Evolutionary conservation across 2,797 vertebrate species (phyloP), one percentile per base, ranked within the genome.

Genomic region (Lateolabrax maculatus): DNA sequence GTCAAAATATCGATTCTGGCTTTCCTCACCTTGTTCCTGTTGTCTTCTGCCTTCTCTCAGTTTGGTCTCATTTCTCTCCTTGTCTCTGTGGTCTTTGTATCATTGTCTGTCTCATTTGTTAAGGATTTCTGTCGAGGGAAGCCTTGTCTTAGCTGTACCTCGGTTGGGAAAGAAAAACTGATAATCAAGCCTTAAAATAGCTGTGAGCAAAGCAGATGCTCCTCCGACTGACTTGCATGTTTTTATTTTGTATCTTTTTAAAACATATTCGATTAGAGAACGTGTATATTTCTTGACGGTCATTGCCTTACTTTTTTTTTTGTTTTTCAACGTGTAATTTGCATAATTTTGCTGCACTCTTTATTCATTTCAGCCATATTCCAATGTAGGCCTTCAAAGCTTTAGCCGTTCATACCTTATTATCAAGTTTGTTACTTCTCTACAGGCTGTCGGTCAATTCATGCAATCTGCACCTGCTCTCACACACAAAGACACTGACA

Each of bases 111-210:
- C 80, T 85, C 79, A 74, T 81, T 81, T 85, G 64, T 86, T 84
- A 66, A 75, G 85, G 79, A 87, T 91, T 88, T 89, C 80, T 82
- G 77, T 89, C 61, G 82, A 94, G 91, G 94, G 90, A 93, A 94
- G 93, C 95, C 87, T 90, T 93, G 94, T 96, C 95, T 96, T 81
- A 92, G 95, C 93, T 96, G 94, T 91, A 95, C 95, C 95, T 96
- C 95, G 63, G 94, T 95, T 94, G 94, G 96, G 95, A 97, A 97
- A 94, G 87, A 95, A 96, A n/a, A 94, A 94, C 95, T 94, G 92
- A 92, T 92, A 90, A 94, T 93, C 92, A 93, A 94, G 94, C 94
- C 93, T 94, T 95, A 94, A 93, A 92, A 84, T 93, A 95, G 91
- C 96, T 87, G 84, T 90, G 88, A 89, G 92, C 91, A 83, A 78